Base-by-base conservation (phyloP, 2,888 invertebrate genomes). In the Sinelater perroti region DNA sequence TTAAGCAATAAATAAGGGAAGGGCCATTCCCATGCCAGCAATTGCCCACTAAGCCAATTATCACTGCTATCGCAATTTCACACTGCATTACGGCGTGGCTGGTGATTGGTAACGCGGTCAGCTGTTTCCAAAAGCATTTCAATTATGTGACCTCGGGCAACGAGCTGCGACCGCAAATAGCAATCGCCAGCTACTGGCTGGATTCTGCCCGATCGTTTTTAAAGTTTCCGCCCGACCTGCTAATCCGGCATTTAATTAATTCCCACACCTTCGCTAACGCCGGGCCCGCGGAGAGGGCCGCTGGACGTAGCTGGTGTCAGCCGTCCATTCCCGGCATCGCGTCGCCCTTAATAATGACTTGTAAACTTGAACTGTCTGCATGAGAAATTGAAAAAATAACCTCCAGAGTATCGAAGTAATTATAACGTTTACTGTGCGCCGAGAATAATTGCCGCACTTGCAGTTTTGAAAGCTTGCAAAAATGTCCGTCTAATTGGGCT, bases 61-160 rank as follows among this genome's bases (percentile, higher is more conserved):
- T 21, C 38, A 38, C 11, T 38, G 20, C 11, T 38, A 14, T 7
- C 5, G 38, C 4, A 38, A 38, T 21, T 38, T 21, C 38, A 10
- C 38, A 38, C 17, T 21, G 21, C 13, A 38, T 38, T 38, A 38
- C 36, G 18, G n/a, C 3, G n/a, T 38, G 16, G 11, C 13, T 13
- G 21, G 40, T 26, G 24, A 40, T 40, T 24, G 24, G 21, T 40
- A 40, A 24, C 40, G 24, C 40, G 40, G 26, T 40, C 40, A 40
- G 13, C 38, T 38, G 38, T 38, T 11, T 13, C 24, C 40, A 40
- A 40, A 40, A 13, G 24, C 24, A 40, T 40, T 40, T 40, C 40
- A 40, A 40, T 40, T 40, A 40, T 13, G 14, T 24, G 24, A 40
- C 40, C 24, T 40, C 24, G 24, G 24, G 13, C 40, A 24, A 24